Conservation (phyloP, 2,888 invertebrate species). For the Acrobasis suavella region DNA sequence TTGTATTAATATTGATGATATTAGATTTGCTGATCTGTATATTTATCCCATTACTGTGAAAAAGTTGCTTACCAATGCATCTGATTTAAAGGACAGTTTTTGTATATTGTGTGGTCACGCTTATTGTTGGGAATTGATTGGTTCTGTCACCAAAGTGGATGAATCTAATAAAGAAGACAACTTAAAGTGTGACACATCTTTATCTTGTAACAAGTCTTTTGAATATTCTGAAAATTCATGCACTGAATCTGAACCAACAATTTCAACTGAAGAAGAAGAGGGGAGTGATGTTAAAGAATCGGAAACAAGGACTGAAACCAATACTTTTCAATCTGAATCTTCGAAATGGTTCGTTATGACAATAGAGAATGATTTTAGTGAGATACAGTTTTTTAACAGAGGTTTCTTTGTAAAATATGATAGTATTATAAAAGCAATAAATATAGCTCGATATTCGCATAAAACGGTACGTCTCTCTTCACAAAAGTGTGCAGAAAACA, state of each 20-base stretch:
- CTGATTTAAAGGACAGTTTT: conserved; percentile 60
- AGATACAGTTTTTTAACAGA: conserved; percentile 74
- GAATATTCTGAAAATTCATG: conserved; percentile 17
- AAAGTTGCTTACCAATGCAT: conserved; percentile 61
- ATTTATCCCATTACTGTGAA: conserved; percentile 66
- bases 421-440: conserved; percentile 73
- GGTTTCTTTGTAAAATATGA: conserved; percentile 80
- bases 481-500: conserved; percentile 49
- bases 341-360: conserved; percentile 82
- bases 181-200: conserved; percentile 9
- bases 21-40: conserved; percentile 56
- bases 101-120: conserved; percentile 68
- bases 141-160: conserved; percentile 59
- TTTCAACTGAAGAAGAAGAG: conserved; percentile 5
- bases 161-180: conserved; percentile 30
- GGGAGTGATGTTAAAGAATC: neutral
- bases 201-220: neutral
- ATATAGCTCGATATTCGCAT: conserved; percentile 66
- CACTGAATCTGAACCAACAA: neutral
- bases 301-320: conserved; percentile 22
- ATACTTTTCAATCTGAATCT: conserved; percentile 36
- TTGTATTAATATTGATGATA: conserved; percentile 65
- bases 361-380: conserved; percentile 78
- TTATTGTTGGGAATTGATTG: conserved; percentile 71
- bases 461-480: conserved; percentile 76